Evolutionary conservation across 2,113 vertebrate species (phyloP), one percentile per base, ranked within the genome.

Genomic region (Marmota flaviventris): DNA sequence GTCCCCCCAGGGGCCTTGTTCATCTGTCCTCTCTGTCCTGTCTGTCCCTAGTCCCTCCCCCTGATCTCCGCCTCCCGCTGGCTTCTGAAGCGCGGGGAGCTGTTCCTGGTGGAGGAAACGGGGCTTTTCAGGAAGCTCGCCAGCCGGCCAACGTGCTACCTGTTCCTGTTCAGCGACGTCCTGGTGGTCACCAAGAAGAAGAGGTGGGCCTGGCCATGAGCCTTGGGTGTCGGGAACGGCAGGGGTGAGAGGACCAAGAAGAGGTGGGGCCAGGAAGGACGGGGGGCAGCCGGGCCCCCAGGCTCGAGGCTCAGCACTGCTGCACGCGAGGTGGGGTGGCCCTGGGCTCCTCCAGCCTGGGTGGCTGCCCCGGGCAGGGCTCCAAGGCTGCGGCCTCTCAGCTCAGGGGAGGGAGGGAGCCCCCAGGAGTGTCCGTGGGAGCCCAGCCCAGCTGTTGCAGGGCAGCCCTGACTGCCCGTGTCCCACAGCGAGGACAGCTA

Each of bases 141-240:
- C 83, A 99, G 99, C 96, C 98, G 98, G 76, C 99, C 98, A 11
- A 98, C 97, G 58, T 99, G 99, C 98, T 99, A 99, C 98, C 98
- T 99, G 79, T 99, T 99, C 95, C 97, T 99, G 9, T 99, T 99
- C 98, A 99, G 99, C 0, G 99, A 99, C 0, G 99, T 99, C 39
- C 98, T 99, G 32, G 99, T 99, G 78, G 91, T 99, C 94, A 99
- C 99, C 96, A 99, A 98, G 98, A 99, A 99, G 98, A 99, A 99
- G 98, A 99, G 99, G 99, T 99, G 76, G 93, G 95, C 8, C 1
- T 0, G 27, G 73, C 45, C 4, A 5, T 1, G 5, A 7, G 56
- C 39, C 90, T 8, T 0, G 2, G 22, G 51, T 5, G 3, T 6
- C 12, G 12, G 34, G 39, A 48, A 81, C 10, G 73, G 39, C 20